Base-by-base conservation (phyloP, 2,113 vertebrate species). In the Nothoprocta perdicaria region DNA sequence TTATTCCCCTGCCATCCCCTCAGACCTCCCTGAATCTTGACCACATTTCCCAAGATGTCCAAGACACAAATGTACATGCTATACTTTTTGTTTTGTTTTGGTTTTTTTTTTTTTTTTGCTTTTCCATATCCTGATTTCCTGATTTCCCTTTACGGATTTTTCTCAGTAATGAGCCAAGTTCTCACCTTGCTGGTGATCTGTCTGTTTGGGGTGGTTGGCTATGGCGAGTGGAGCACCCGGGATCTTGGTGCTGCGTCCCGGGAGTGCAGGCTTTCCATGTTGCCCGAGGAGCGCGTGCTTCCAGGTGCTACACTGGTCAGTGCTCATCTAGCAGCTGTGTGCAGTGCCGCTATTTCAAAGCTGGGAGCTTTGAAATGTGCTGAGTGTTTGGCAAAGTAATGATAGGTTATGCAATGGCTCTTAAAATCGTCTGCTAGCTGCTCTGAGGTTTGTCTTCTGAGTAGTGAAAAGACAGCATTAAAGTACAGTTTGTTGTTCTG, bases 11-110 rank as follows among this genome's bases (percentile, higher is more conserved):
- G 66, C 48, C 58, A 79, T 57, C 2, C 13, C 21, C 22, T 12
- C 41, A 58, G 27, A 35, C 7, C 12, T 52, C 40, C 9, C 48
- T 74, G 50, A 58, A 45, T 48, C 14, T 46, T 46, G 48, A 29
- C 43, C 5, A 0, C 1, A 0, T 1, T 0, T 66, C 27, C 52
- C 6, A 61, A 50, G 8, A 41, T 68, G 86, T 52, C 57, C 12
- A 57, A 62, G 38, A 5, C 6, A 9, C 7, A 35, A 1, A 7
- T 18, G 1, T 2, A 19, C 0, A 0, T 50, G 29, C 41, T 60
- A 23, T 24, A 40, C 57, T 38, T 38, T 38, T 38, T 38, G 35
- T 38, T 38, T 38, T 38, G 35, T 38, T 38, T 38, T 38, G 35
- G 35, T 6, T 38, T 38, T 38, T 5, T 5, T 31, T 55, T 84